phyloP scores from a whole-genome alignment of 2,797 vertebrate genomes.

The Decapterus maruadsi region DNA sequence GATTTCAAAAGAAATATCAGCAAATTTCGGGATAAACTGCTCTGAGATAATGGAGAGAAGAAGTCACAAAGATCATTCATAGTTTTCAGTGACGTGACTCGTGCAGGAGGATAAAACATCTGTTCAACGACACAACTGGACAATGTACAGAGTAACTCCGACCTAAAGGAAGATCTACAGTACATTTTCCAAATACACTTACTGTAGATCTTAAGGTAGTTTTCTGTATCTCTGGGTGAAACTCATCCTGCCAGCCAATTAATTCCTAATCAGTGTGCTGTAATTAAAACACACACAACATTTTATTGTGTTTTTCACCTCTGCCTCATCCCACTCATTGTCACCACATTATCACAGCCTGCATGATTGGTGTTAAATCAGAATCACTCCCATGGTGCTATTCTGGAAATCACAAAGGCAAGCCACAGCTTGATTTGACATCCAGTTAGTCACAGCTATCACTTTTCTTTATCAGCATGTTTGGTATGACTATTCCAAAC shows the following conservation, averaged over 20 bases:
- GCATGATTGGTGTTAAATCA: constrained; percentile 3
- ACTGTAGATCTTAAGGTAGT: constrained; percentile 15
- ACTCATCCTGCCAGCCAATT: constrained; percentile 19
- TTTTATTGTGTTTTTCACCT: constrained; percentile 26
- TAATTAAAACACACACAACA: constrained; percentile 2
- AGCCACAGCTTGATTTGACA: not conserved
- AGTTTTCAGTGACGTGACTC: no score
- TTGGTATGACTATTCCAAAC: not conserved
- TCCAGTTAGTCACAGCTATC: constrained; percentile 3
- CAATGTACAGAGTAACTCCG: no score
- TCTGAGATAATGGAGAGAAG: no score
- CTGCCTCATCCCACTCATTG: constrained; percentile 8
- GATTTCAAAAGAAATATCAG: no score
- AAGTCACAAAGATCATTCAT: no score
- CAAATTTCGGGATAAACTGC: no score
- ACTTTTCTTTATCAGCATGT: not conserved
- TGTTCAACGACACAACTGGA: no score
- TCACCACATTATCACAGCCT: constrained; percentile 15
- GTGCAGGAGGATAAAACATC: no score
- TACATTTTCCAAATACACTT: not conserved
- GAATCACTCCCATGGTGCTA: constrained; percentile 5
- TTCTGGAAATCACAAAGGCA: constrained; percentile 19
- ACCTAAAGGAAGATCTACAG: not conserved
- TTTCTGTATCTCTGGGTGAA: constrained; percentile 16
- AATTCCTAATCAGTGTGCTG: constrained; percentile 14